phyloP scores from a whole-genome alignment of 1,140 invertebrate genomes.

The Drosophila elegans region DNA sequence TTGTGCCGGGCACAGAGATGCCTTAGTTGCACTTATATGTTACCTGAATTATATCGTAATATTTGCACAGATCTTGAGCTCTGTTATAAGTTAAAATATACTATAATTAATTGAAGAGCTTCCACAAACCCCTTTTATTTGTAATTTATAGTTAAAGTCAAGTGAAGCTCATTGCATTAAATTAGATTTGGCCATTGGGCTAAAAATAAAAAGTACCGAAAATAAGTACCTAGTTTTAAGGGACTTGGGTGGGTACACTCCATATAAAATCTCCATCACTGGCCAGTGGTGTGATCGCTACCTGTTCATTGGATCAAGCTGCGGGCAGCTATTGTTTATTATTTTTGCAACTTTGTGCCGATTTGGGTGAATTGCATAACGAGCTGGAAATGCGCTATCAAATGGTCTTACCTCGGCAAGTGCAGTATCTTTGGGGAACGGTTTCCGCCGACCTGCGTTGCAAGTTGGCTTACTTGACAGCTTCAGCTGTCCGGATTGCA shows the following conservation, averaged over 20 bases:
- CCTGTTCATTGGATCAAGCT: constrained; percentile 40
- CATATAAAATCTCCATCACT: constrained; percentile 18
- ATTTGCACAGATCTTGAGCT: no score
- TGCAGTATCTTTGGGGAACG: constrained; percentile 16
- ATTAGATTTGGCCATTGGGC: no score
- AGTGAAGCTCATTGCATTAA: no score
- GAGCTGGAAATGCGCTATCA: constrained; percentile 44
- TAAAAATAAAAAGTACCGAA: no score
- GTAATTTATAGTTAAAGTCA: no score
- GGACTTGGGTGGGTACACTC: not conserved
- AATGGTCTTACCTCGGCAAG: constrained; percentile 14
- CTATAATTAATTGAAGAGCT: no score
- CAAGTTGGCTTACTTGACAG: constrained; percentile 12
- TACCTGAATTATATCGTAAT: no score
- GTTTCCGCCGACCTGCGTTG: constrained; percentile 1
- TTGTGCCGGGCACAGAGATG: constrained; percentile 17
- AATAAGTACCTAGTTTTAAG: not conserved
- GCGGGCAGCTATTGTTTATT: constrained; percentile 42
- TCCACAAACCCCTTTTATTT: no score
- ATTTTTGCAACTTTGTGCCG: constrained; percentile 41
- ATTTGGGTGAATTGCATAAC: constrained; percentile 65
- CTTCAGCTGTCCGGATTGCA: constrained; percentile 19
- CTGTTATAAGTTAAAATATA: no score
- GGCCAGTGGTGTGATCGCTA: constrained; percentile 5
- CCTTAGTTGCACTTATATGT: not conserved